phyloP scores from a whole-genome alignment of 92 coral and sea anemone species.

The Phenganax marumi region DNA sequence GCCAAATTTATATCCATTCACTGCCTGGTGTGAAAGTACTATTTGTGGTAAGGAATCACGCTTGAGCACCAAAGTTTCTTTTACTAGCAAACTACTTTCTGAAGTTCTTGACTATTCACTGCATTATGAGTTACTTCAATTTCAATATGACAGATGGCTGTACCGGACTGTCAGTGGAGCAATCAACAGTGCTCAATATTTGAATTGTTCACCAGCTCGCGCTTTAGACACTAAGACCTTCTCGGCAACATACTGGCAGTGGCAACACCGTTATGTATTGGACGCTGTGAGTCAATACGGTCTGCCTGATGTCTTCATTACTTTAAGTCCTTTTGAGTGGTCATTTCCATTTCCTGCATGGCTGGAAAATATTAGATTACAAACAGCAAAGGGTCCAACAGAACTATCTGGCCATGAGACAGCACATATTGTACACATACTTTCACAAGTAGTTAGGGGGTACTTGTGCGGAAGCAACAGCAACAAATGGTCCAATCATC shows the following conservation, averaged over 20 bases:
- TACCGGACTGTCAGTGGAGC: constrained; percentile 34
- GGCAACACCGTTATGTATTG: constrained; percentile 23
- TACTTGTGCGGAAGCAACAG: constrained; percentile 20
- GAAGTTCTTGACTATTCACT: constrained; percentile 40
- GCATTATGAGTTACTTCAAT: constrained; percentile 33
- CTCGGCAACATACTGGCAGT: constrained; percentile 25
- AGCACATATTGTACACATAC: background rate
- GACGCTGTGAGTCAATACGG: constrained; percentile 31
- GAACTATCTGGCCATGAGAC: constrained; percentile 15
- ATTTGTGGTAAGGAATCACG: background rate
- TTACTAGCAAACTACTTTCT: background rate
- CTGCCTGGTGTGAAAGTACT: constrained; percentile 50
- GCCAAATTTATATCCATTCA: constrained; percentile 45
- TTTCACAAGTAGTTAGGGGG: constrained; percentile 25
- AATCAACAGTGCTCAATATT: background rate
- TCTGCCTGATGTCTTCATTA: constrained; percentile 16
- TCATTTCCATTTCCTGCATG: constrained; percentile 25
- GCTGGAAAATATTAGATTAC: background rate
- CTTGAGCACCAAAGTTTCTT: constrained; percentile 36
- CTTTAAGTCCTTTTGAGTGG: background rate
- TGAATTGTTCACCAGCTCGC: constrained; percentile 28
- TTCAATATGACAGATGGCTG: constrained; percentile 48
- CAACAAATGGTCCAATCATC: constrained; percentile 1
- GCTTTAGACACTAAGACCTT: constrained; percentile 37
- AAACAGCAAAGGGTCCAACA: background rate